A percentile compares a stretch with the other conserved stretches of the same genome.
phyloP scores from a whole-genome alignment of 2,113 vertebrate species.

The Rhabdomys dilectus region DNA sequence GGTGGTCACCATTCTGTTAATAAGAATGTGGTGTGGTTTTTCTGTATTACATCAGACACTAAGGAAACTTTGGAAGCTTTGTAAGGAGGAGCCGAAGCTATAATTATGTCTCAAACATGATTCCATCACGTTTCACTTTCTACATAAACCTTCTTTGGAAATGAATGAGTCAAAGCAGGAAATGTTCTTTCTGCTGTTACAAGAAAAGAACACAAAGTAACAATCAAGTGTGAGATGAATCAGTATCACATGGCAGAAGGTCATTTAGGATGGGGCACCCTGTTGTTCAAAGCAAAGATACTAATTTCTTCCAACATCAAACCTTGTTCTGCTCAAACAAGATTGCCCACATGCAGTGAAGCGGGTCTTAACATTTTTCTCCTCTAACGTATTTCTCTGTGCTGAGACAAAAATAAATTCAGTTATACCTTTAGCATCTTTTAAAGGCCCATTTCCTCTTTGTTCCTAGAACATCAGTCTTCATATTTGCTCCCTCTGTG shows the following conservation, averaged over 20 bases:
- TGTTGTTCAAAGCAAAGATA: constrained; percentile 30
- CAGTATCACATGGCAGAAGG: neutral
- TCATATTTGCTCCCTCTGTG: neutral
- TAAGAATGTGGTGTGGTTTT: constrained; percentile 64
- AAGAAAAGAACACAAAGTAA: constrained; percentile 48
- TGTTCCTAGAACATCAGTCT: neutral
- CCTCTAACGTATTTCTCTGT: constrained; percentile 13
- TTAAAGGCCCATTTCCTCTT: neutral
- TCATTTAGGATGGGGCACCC: neutral
- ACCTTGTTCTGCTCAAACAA: neutral
- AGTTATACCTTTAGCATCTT: neutral
- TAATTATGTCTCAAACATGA: constrained; percentile 51
- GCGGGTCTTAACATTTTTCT: neutral
- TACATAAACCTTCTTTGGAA: constrained; percentile 58
- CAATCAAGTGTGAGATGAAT: constrained; percentile 9
- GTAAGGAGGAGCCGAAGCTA: constrained; percentile 50
- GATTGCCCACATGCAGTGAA: neutral
- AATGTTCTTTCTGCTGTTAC: constrained; percentile 56
- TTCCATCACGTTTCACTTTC: constrained; percentile 72
- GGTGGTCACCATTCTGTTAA: constrained; percentile 65
- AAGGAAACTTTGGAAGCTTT: constrained; percentile 31
- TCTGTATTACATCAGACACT: constrained; percentile 64
- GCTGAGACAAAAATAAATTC: neutral
- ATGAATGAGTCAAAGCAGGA: constrained; percentile 48
- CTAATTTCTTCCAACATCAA: constrained; percentile 2